Evolutionary conservation across 1,140 invertebrate genomes (phyloP).

Genomic region (Armadillidium nasatum): DNA sequence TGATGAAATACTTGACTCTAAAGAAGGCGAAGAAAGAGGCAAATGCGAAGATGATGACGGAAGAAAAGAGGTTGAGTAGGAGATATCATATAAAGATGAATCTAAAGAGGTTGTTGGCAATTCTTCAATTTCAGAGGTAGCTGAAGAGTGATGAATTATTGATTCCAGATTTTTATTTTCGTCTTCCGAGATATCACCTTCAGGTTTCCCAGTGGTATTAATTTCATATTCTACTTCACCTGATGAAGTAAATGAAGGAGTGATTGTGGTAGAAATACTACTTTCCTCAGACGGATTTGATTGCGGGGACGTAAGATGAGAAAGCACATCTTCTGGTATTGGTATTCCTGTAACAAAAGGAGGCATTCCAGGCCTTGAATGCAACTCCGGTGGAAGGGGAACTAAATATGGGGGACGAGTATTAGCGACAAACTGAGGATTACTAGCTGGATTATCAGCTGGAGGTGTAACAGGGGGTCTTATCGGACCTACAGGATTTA

Average conservation of each 20-base stretch:
- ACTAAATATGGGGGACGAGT: slow-evolving; percentile 24
- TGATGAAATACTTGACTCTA: background rate
- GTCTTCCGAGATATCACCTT: background rate
- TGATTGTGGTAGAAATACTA: background rate
- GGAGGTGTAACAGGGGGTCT: slow-evolving; percentile 18
- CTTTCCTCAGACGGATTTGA: background rate
- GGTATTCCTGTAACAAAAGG: slow-evolving; percentile 13
- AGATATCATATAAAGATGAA: background rate
- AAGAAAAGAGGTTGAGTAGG: background rate
- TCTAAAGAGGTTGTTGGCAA: background rate
- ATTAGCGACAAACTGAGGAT: slow-evolving; percentile 24
- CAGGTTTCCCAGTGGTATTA: background rate
- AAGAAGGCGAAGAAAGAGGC: background rate
- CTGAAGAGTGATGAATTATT: background rate
- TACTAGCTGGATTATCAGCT: background rate
- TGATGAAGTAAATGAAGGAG: background rate
- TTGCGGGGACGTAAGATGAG: background rate
- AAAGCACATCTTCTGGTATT: slow-evolving; percentile 7
- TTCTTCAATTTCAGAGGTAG: slow-evolving; percentile 3
- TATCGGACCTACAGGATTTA: background rate
- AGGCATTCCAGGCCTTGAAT: background rate
- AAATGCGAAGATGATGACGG: background rate
- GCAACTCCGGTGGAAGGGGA: slow-evolving; percentile 18
- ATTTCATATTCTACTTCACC: background rate
- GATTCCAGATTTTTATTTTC: background rate